phyloP scores from a whole-genome alignment of 1,140 invertebrate genomes.

The Cryptotermes secundus region DNA sequence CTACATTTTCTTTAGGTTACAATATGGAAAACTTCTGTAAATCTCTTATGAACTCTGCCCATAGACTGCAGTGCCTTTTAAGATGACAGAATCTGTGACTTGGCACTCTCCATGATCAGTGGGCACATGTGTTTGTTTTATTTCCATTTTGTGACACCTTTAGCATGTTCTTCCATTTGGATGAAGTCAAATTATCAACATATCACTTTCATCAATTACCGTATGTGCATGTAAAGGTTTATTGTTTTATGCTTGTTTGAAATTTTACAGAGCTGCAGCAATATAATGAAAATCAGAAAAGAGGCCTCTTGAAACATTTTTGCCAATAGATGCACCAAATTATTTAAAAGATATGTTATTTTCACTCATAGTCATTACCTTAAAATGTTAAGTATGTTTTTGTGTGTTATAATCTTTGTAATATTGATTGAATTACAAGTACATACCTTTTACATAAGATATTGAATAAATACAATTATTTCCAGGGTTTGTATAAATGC shows the following conservation, averaged over 20 bases:
- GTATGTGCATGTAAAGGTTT: neutral
- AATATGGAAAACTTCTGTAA: neutral
- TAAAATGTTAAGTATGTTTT: conserved; percentile 16
- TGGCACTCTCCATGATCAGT: neutral
- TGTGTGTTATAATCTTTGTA: neutral
- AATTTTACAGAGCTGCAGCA: neutral
- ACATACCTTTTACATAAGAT: conserved; percentile 3
- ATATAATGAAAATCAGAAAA: neutral
- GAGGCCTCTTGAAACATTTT: neutral
- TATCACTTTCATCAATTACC: conserved; percentile 17
- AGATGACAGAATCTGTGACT: neutral
- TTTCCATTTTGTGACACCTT: neutral
- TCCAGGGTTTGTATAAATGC: neutral
- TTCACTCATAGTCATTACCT: neutral
- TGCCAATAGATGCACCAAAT: conserved; percentile 20
- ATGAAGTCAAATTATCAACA: conserved; percentile 26
- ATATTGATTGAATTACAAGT: neutral
- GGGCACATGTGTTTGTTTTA: neutral
- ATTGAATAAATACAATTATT: neutral
- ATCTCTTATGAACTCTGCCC: neutral
- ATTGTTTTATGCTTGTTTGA: conserved; percentile 21
- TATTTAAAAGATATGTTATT: conserved; percentile 6
- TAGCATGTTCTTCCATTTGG: neutral
- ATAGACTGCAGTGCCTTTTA: conserved; percentile 20
- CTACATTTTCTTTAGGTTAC: neutral